phyloP scores from a whole-genome alignment of 2,888 invertebrate species.

The Altica lythri region DNA sequence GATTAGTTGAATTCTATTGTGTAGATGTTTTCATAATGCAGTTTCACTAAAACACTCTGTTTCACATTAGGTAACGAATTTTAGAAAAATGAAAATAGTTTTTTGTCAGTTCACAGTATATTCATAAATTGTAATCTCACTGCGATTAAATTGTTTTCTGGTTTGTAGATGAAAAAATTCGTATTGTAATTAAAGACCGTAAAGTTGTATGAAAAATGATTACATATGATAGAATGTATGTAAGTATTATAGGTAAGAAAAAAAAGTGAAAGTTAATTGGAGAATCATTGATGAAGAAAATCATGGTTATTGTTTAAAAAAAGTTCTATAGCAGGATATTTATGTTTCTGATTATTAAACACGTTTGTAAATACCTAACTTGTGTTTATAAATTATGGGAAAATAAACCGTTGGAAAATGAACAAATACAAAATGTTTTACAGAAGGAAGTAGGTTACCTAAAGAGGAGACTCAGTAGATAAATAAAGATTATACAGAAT shows the following conservation, averaged over 20 bases:
- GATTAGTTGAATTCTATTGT: too few species aligned
- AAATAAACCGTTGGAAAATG: not conserved
- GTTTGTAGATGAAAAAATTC: not conserved
- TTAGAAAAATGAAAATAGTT: too few species aligned
- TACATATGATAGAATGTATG: too few species aligned
- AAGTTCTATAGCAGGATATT: not conserved
- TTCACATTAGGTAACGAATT: too few species aligned
- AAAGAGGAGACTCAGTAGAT: not conserved
- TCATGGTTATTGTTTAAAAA: not conserved
- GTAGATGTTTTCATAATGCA: too few species aligned
- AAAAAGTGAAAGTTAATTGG: slow-evolving; percentile 5
- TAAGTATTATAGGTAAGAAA: not conserved
- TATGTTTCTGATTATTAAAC: not conserved
- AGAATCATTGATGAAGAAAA: slow-evolving; percentile 4
- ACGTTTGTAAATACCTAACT: not conserved
- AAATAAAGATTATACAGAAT: too few species aligned
- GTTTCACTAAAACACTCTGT: too few species aligned
- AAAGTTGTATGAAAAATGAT: not conserved
- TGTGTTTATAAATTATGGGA: not conserved
- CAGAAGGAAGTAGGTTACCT: slow-evolving; percentile 1
- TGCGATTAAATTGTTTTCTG: not conserved
- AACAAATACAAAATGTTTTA: too few species aligned
- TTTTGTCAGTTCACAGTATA: too few species aligned
- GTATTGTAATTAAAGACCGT: not conserved
- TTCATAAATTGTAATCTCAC: too few species aligned